A percentile compares a stretch with the other conserved stretches of the same genome.
Conservation (phyloP, 1,140 invertebrate genomes). For the Leucophenga varia region DNA sequence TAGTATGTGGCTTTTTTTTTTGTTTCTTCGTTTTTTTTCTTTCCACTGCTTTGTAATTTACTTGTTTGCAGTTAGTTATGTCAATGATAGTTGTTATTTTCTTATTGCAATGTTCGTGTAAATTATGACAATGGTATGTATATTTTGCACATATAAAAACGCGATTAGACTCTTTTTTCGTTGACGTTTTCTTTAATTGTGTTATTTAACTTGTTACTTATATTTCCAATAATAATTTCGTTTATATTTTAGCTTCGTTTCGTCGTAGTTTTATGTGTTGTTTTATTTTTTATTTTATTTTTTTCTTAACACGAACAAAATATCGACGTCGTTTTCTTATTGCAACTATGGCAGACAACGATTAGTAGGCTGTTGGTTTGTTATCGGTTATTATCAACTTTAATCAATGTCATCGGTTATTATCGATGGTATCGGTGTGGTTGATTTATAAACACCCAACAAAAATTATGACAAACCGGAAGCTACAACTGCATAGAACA, state of each 20-base stretch:
- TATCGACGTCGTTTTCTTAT: slow-evolving; percentile 41
- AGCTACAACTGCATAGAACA: too few species aligned
- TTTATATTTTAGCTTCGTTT: slow-evolving; percentile 32
- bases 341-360: too few species aligned
- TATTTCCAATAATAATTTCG: slow-evolving; percentile 25
- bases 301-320: slow-evolving; percentile 35
- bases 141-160: slow-evolving; percentile 40
- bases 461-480: too few species aligned
- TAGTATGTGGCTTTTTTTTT: too few species aligned
- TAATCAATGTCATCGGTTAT: too few species aligned
- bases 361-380: slow-evolving; percentile 37
- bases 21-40: slow-evolving; percentile 10
- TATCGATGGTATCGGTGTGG: too few species aligned
- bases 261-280: slow-evolving; percentile 1
- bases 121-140: slow-evolving; percentile 45
- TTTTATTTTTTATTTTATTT: too few species aligned
- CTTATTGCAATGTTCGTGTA: slow-evolving; percentile 42
- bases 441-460: too few species aligned
- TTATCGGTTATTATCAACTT: too few species aligned
- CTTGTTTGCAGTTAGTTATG: slow-evolving; percentile 48
- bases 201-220: too few species aligned
- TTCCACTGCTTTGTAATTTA: slow-evolving; percentile 43
- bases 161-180: slow-evolving; percentile 30
- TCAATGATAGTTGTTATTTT: slow-evolving; percentile 33
- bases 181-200: too few species aligned